These are phyloP conservation scores for Lochmaea capreae DNA, from an alignment of 2,888 invertebrate genomes.

Conservation along the genomic window DNA sequence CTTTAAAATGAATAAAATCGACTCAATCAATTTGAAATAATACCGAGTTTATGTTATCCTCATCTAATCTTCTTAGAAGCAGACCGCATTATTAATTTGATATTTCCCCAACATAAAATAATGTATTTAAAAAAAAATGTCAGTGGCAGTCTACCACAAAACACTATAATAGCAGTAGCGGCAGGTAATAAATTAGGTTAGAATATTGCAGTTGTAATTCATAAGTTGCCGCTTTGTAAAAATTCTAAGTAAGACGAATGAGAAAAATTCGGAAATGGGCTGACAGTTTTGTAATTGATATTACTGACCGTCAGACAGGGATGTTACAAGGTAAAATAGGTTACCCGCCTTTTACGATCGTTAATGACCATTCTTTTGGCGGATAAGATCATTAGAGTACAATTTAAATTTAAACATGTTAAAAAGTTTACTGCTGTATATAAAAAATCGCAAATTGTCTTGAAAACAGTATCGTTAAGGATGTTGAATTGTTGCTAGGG, in stretches of 20 bases:
- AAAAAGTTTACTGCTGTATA: neutral
- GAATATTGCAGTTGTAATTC: constrained; percentile 20
- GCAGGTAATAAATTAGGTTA: constrained; percentile 31
- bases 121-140: constrained; percentile 21
- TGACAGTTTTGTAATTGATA: constrained; percentile 29
- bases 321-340: constrained; percentile 25
- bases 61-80: constrained; percentile 18
- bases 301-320: constrained; percentile 21
- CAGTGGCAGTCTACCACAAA: constrained; percentile 33
- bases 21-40: constrained; percentile 2
- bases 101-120: constrained; percentile 30
- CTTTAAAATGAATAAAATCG: neutral
- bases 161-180: constrained; percentile 28
- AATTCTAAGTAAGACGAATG: constrained; percentile 33
- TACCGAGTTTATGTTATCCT: constrained; percentile 1
- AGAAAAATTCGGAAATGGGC: constrained; percentile 31
- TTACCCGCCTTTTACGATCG: constrained; percentile 9
- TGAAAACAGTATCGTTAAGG: neutral
- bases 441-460: neutral
- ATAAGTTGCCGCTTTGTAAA: constrained; percentile 21
- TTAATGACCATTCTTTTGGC: constrained; percentile 15
- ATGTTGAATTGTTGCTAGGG: too few species aligned
- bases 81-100: constrained; percentile 37
- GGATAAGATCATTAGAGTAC: constrained; percentile 5
- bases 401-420: constrained; percentile 5